phyloP scores from a whole-genome alignment of 2,888 invertebrate genomes.

The Lycaena phlaeas region DNA sequence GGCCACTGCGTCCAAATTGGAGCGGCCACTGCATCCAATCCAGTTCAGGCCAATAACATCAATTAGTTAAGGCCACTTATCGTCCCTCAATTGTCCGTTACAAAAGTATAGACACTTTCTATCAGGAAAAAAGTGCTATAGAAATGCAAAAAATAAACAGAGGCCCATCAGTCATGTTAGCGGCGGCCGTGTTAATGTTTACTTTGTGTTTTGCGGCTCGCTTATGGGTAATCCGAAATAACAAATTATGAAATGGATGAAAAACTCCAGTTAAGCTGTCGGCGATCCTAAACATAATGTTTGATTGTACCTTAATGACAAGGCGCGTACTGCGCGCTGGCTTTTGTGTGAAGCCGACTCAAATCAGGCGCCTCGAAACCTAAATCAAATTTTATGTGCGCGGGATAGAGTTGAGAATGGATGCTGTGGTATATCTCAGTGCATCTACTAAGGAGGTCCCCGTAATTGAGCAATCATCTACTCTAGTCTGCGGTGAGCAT shows the following conservation, averaged over 20 bases:
- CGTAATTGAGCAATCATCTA: conserved; percentile 72
- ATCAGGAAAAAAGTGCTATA: not conserved
- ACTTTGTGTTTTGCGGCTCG: conserved; percentile 65
- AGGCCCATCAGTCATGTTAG: conserved; percentile 16
- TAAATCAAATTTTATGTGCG: conserved; percentile 36
- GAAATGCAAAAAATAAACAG: conserved; percentile 6
- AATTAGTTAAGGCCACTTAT: no score
- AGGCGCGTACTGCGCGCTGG: conserved; percentile 60
- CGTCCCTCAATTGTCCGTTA: no score
- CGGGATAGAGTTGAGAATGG: conserved; percentile 51
- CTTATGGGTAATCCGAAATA: conserved; percentile 48
- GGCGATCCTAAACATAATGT: conserved; percentile 71
- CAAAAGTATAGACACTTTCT: no score
- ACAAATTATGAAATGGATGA: conserved; percentile 70
- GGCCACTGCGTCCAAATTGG: no score
- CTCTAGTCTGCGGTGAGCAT: conserved; percentile 67
- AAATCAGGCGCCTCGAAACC: conserved; percentile 47
- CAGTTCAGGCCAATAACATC: no score
- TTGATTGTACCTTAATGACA: conserved; percentile 71
- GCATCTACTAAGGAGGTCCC: conserved; percentile 70
- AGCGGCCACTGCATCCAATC: no score
- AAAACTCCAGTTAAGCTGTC: conserved; percentile 69
- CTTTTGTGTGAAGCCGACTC: conserved; percentile 65
- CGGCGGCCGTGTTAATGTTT: conserved; percentile 47
- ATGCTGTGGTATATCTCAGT: conserved; percentile 37